phyloP scores from a whole-genome alignment of 2,888 invertebrate species.

The Lithophane leautieri region DNA sequence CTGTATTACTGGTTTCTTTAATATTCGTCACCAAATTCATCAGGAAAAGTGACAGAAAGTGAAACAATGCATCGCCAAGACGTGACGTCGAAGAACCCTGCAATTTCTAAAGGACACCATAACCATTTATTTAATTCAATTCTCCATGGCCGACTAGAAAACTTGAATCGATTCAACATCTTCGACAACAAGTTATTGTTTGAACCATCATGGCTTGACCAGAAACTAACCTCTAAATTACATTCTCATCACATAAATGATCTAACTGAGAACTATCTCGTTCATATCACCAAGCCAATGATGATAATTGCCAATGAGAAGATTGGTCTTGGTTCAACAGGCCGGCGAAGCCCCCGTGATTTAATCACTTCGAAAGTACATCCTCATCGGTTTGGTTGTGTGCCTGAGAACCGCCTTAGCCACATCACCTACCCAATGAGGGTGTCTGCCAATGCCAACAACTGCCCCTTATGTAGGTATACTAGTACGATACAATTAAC shows the following conservation, averaged over 20 bases:
- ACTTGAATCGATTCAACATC: neutral
- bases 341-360: neutral
- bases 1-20: too few relatives aligned
- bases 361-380: neutral
- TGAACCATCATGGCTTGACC: neutral
- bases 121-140: neutral
- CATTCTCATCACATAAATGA: neutral
- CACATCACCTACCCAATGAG: neutral
- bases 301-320: neutral
- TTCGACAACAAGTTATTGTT: neutral
- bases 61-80: constrained; percentile 1
- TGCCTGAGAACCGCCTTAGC: neutral
- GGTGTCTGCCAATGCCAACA: neutral
- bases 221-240: neutral
- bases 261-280: neutral
- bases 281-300: neutral
- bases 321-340: neutral
- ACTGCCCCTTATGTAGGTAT: neutral
- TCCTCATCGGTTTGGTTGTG: too few relatives aligned
- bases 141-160: neutral
- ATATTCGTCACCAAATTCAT: neutral
- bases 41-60: constrained; percentile 1
- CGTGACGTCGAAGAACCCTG: neutral
- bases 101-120: neutral
- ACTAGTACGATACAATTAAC: neutral